Conservation (phyloP, 2,113 vertebrate species). For the Eidolon helvum region DNA sequence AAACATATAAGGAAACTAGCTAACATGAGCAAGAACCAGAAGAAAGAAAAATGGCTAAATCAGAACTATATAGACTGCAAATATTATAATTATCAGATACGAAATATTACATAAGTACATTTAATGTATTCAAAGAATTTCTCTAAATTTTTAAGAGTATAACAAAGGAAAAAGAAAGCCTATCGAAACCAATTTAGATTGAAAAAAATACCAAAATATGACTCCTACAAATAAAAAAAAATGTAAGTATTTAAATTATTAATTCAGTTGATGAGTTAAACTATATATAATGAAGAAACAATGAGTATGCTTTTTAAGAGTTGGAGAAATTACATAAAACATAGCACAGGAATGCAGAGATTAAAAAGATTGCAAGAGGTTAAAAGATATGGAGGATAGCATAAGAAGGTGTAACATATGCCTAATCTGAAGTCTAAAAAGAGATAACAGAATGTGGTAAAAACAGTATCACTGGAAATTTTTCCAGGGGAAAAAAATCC, state of each 20-base stretch:
- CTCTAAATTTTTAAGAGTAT: background rate
- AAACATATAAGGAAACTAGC: background rate
- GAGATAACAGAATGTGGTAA: background rate
- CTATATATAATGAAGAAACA: background rate
- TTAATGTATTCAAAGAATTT: background rate
- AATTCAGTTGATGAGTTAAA: background rate
- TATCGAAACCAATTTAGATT: slow-evolving; percentile 1
- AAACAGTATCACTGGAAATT: background rate
- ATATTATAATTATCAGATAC: background rate
- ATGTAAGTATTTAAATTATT: background rate
- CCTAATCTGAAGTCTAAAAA: background rate
- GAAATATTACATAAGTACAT: background rate
- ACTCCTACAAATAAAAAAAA: background rate
- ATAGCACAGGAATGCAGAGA: background rate
- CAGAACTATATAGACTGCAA: background rate
- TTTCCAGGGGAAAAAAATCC: background rate
- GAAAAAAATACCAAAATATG: slow-evolving; percentile 30
- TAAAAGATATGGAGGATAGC: background rate
- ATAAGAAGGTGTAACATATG: background rate
- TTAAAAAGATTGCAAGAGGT: background rate
- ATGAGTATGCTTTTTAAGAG: background rate
- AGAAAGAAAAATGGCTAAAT: background rate
- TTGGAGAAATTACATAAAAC: background rate
- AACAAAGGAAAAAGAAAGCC: background rate
- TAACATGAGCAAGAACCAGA: background rate